Conservation (phyloP, 2,888 invertebrate genomes). For the Prostheceraeus crozeri region DNA sequence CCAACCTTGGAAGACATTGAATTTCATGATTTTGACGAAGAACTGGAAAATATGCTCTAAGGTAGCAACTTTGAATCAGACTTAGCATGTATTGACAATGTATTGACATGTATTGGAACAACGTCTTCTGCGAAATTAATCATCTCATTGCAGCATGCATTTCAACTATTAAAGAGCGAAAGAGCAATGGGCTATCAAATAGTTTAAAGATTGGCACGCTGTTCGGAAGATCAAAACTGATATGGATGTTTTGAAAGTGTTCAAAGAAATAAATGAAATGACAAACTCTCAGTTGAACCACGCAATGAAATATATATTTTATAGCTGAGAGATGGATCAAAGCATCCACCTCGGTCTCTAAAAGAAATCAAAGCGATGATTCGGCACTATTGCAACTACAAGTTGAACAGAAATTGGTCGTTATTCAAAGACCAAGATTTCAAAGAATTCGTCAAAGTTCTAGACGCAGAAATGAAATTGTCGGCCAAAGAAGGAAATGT, state of each 20-base stretch:
- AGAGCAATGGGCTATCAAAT: constrained; percentile 7
- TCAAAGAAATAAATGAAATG: constrained; percentile 10
- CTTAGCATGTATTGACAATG: too few relatives aligned
- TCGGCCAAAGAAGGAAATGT: constrained; percentile 1
- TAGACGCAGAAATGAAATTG: background rate
- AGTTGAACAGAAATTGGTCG: background rate
- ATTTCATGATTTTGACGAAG: too few relatives aligned
- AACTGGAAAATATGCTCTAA: too few relatives aligned
- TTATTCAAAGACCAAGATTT: constrained; percentile 14
- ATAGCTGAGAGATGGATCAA: constrained; percentile 2
- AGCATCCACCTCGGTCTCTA: constrained; percentile 13
- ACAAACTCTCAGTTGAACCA: background rate
- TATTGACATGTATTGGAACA: too few relatives aligned
- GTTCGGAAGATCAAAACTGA: background rate
- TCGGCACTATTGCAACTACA: background rate
- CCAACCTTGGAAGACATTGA: too few relatives aligned
- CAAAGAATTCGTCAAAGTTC: background rate
- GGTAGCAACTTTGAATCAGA: too few relatives aligned
- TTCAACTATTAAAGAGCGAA: too few relatives aligned
- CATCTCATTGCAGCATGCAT: too few relatives aligned
- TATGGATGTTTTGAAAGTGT: background rate
- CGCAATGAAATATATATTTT: background rate
- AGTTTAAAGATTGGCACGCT: background rate
- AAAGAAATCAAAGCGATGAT: constrained; percentile 3
- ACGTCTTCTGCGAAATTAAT: too few relatives aligned